A percentile compares a stretch with the other conserved stretches of the same genome.
Evolutionary conservation across 2,888 invertebrate species (phyloP).

Genomic region (Timandra comae): DNA sequence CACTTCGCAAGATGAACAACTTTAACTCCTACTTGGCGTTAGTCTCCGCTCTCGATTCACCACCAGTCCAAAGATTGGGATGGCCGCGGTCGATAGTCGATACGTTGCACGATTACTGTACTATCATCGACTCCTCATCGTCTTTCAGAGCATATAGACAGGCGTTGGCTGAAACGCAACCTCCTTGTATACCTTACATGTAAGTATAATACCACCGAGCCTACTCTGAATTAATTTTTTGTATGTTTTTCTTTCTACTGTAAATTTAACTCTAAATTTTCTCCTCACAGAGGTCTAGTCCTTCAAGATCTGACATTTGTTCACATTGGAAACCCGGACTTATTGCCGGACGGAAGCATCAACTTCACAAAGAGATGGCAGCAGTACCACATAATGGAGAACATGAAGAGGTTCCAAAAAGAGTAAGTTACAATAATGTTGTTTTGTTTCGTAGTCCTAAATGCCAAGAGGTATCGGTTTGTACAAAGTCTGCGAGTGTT

Average conservation of each 20-base stretch:
- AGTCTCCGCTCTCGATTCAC: constrained; percentile 96
- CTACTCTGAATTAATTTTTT: no score
- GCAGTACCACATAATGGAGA: constrained; percentile 98
- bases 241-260: neutral
- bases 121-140: constrained; percentile 97
- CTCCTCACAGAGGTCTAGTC: constrained; percentile 91
- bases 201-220: no score
- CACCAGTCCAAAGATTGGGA: constrained; percentile 93
- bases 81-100: constrained; percentile 95
- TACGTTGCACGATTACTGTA: constrained; percentile 94
- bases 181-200: constrained; percentile 99
- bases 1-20: constrained; percentile 96
- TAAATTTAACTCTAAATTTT: constrained; percentile 13
- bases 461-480: no score
- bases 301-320: constrained; percentile 99
- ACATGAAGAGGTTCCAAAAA: constrained; percentile 98
- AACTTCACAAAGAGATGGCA: constrained; percentile 99
- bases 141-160: constrained; percentile 98
- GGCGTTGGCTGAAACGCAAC: constrained; percentile 94
- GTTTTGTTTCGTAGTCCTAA: no score
- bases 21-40: constrained; percentile 99
- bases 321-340: constrained; percentile 96
- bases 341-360: constrained; percentile 89
- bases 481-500: no score
- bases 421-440: constrained; percentile 80